These are phyloP conservation scores for Lemur catta DNA, from an alignment of 2,797 vertebrate species.

Conservation along the genomic window DNA sequence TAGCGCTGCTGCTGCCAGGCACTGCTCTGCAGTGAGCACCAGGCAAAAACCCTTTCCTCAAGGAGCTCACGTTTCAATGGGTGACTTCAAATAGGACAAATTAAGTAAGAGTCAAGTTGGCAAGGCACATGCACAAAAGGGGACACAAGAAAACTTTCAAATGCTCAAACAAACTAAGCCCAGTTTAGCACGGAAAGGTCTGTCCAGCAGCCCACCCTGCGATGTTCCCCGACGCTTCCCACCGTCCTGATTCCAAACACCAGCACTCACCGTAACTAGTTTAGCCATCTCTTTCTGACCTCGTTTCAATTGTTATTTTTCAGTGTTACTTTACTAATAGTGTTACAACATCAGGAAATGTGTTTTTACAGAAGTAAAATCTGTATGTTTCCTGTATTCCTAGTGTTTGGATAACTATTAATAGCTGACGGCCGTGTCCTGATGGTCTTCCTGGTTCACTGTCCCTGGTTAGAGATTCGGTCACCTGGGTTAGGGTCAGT, in stretches of 20 bases:
- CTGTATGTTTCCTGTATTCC: not conserved
- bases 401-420: not conserved
- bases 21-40: rapidly evolving
- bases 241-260: not conserved
- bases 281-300: not conserved
- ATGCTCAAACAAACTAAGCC: not conserved
- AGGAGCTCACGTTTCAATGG: not conserved
- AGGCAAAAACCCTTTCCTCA: not conserved
- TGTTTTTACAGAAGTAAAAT: not conserved
- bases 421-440: no score
- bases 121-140: not conserved
- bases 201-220: not conserved
- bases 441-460: not conserved
- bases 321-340: not conserved
- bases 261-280: not conserved
- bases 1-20: not conserved
- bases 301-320: not conserved
- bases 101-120: not conserved
- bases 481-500: not conserved
- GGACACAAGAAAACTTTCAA: not conserved
- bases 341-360: not conserved
- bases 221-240: not conserved
- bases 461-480: not conserved
- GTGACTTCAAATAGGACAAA: no score
- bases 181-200: not conserved